Evolutionary conservation across 1,140 invertebrate species (phyloP), one percentile per base, ranked within the genome.

Genomic region (Pseudomyrmex cubaensis): DNA sequence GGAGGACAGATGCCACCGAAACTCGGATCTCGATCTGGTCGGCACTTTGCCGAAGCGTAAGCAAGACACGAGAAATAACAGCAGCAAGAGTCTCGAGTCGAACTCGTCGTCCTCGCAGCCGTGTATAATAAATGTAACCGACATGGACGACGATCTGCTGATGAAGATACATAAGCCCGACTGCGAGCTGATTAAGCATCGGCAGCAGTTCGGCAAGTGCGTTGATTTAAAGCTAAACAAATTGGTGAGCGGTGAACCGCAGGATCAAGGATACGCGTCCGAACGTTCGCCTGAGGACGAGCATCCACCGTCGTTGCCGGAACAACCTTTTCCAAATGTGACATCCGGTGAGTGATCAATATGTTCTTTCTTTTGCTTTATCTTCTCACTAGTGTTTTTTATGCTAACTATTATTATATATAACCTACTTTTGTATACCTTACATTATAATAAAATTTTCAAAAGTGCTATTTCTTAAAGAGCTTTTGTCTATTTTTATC

Each of bases 271-370:
- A 54, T 97, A 97, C 91, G 96, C 96, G 2, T 97, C 96, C 0
- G 96, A 97, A 90, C 94, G 97, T n/a, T 97, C 96, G 0, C 97
- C 96, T 0, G 97, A 97, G 92, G 97, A 97, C 64, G 96, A 97
- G 90, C 96, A 96, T 93, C 96, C 96, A 2, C 96, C 96, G 1
- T 95, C 96, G 56, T 92, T 96, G 44, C 96, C 96, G 7, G 95
- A 91, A 62, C 91, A 92, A 64, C 89, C 90, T 2, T 92, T 93
- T 89, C 89, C 92, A 0, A 91, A 86, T 66, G 76, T 90, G 15
- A 92, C 91, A 35, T 90, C 91, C 59, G 94, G 94, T 94, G 82
- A 92, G 89, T 75, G 10, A 2, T 44, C 13, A 70, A 25, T 13
- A 15, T 54, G 12, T 35, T 52, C 0, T n/a, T 8, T 52, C n/a